Evolutionary conservation across 2,888 invertebrate species (phyloP), one percentile per base, ranked within the genome.

Genomic region (Dinocampus coccinellae): DNA sequence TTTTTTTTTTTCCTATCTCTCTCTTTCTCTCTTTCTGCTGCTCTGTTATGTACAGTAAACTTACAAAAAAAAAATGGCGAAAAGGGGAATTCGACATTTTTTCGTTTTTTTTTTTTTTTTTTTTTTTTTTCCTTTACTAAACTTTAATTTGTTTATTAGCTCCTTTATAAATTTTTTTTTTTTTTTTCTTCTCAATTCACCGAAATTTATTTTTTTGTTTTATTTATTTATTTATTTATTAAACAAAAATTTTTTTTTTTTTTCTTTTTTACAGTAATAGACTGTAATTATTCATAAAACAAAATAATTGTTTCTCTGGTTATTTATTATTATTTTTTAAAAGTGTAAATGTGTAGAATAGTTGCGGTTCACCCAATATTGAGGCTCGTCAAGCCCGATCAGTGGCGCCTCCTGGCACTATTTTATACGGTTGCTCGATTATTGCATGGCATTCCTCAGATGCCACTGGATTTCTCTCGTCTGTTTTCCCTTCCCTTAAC

Each of bases 371-470:
- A 33, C 42, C 53, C 13, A n/a, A 20, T 13, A 47, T 64, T 64
- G 3, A 22, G 16, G 63, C 20, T 26, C 53, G 16, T 34, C 76
- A 65, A 79, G 77, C 66, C 81, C 82, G 81, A 78, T 75, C 78
- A 75, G 82, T 86, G 85, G 85, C 84, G 85, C 85, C 85, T 77
- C 80, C 86, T 84, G 75, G 80, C 78, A 73, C 75, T 76, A 76
- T 69, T 63, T 20, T 57, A 77, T 80, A 77, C 77, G 79, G 78
- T 80, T 79, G 81, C 80, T 82, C 82, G 85, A 85, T 86, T 85
- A 86, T 86, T 86, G 86, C 84, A 84, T 83, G 85, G 83, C 85
- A 86, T 87, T 86, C 86, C 84, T 80, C 82, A 83, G 80, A 86
- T 86, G 81, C 85, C 85, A 82, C 81, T 77, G 79, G 75, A 78